A percentile compares a stretch with the other conserved stretches of the same genome.
phyloP scores from a whole-genome alignment of 2,797 vertebrate genomes.

The Moxostoma hubbsi region DNA sequence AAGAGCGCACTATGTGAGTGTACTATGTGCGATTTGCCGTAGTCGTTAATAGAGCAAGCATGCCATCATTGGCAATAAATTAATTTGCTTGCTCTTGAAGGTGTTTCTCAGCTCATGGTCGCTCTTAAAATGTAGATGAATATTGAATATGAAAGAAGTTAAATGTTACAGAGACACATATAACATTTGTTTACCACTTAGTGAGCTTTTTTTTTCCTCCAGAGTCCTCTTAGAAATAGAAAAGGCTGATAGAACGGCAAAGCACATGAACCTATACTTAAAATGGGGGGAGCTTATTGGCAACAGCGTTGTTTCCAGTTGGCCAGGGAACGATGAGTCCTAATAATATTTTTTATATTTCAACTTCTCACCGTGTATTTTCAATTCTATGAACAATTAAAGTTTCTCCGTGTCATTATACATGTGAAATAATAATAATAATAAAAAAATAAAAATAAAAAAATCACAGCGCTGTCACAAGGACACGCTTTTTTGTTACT shows the following conservation, averaged over 20 bases:
- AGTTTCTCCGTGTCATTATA: not conserved
- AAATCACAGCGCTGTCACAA: too few species aligned
- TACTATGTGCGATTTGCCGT: too few species aligned
- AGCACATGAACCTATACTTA: too few species aligned
- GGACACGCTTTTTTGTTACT: not conserved
- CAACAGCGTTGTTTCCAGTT: not conserved
- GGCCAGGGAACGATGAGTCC: not conserved
- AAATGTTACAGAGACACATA: not conserved
- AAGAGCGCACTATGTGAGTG: not conserved
- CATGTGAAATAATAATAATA: too few species aligned
- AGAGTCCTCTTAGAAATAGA: constrained; percentile 15
- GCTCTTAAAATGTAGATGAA: not conserved
- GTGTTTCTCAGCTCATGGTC: not conserved
- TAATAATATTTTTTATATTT: not conserved
- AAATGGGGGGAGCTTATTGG: not conserved
- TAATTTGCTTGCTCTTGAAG: not conserved
- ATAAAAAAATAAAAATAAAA: not conserved
- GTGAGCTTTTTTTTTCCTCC: constrained; percentile 13
- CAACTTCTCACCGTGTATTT: not conserved
- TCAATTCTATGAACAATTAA: not conserved
- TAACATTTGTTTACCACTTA: constrained; percentile 38
- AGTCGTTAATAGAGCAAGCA: too few species aligned
- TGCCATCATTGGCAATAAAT: too few species aligned
- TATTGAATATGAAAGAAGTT: not conserved
- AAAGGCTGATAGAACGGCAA: not conserved